phyloP scores from a whole-genome alignment of 2,113 vertebrate genomes.

The Melanostigma gelatinosum region DNA sequence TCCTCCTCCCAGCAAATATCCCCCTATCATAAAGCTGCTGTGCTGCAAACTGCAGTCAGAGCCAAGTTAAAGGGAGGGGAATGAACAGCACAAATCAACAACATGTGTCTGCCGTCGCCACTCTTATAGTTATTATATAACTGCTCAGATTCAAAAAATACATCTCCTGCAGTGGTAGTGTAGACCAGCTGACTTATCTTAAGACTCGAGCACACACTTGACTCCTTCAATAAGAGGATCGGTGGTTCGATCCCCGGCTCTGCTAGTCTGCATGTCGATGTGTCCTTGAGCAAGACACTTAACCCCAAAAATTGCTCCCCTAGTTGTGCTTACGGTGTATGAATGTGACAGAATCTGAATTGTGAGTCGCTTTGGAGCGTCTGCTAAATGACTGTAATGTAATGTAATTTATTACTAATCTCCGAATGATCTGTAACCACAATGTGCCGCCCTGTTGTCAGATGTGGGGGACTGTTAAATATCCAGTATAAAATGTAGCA shows the following conservation, averaged over 20 bases:
- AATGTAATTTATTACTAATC: slow-evolving; percentile 42
- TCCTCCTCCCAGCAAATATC: slow-evolving; percentile 53
- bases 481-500: slow-evolving; percentile 18
- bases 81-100: slow-evolving; percentile 34
- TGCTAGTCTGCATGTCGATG: no score
- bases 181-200: slow-evolving; percentile 16
- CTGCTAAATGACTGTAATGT: no score
- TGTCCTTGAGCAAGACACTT: no score
- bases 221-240: slow-evolving; percentile 1
- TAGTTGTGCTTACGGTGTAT: no score
- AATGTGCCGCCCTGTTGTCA: slow-evolving; percentile 40
- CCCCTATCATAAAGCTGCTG: slow-evolving; percentile 53
- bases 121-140: not conserved
- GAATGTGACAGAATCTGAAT: no score
- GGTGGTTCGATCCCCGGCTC: no score
- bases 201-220: slow-evolving; percentile 28
- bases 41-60: slow-evolving; percentile 25
- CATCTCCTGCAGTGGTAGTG: not conserved
- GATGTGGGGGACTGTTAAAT: slow-evolving; percentile 16
- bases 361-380: no score
- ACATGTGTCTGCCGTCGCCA: slow-evolving; percentile 19
- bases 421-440: slow-evolving; percentile 44
- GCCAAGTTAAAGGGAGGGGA: slow-evolving; percentile 45
- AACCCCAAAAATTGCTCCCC: no score
- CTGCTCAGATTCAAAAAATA: not conserved